Evolutionary conservation across 1,140 invertebrate species (phyloP), one percentile per base, ranked within the genome.

Genomic region (Drosophila malerkotliana): DNA sequence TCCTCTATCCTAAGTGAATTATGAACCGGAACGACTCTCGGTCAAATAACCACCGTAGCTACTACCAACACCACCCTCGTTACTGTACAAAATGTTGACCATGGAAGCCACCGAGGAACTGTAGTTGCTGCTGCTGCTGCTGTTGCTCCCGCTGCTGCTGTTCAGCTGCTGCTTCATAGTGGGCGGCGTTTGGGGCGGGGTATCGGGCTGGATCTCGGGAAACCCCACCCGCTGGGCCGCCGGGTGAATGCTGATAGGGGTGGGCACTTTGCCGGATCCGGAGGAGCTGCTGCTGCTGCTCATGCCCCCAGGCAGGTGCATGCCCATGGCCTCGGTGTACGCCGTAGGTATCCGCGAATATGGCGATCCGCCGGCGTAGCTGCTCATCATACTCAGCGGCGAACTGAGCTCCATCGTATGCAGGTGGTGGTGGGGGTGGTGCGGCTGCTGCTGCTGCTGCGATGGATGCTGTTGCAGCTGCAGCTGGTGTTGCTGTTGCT

Each of bases 101-200:
- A 90, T 92, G 91, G 90, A 93, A 88, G 71, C 92, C 66, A 93
- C 92, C 61, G 66, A 72, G 54, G 83, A 87, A 60, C 58, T 79
- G 81, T 48, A 75, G 67, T 56, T 77, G 68, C 30, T 73, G 71
- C 21, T 58, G 54, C 44, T 53, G 71, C 30, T 76, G 72, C 6
- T 44, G 57, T 26, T 77, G 63, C 28, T 58, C 59, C 21, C 68
- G 59, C 4, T 62, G 60, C 28, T 84, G 76, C 12, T 73, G 60
- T 24, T 69, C 32, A 73, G 66, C 52, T 54, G 45, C 55, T 67
- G 94, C 90, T 97, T 98, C 95, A 97, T 96, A 92, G 96, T 97
- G 89, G 97, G 97, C 54, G 97, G 97, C 49, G 97, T 98, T 92
- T 98, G 97, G 3, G 97, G 97, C 61, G 97, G 97, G 18, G 97